A percentile compares a stretch with the other conserved stretches of the same genome.
phyloP scores from a whole-genome alignment of 2,888 invertebrate genomes.

The Xestia xanthographa region DNA sequence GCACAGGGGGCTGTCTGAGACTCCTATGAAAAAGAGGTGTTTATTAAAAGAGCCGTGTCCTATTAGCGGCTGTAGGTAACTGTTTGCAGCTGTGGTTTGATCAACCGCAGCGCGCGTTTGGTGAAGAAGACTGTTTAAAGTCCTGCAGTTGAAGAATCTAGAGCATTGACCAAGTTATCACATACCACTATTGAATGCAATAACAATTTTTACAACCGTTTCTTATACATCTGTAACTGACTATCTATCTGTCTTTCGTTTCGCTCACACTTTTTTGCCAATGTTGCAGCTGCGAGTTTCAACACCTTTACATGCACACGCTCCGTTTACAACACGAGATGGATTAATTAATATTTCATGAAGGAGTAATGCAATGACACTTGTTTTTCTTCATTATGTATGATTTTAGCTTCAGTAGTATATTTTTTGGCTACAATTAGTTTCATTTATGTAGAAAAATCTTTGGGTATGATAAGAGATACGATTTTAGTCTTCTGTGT shows the following conservation, averaged over 20 bases:
- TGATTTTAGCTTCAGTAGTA: neutral
- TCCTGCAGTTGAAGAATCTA: neutral
- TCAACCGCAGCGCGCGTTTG: no score
- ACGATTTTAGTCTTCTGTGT: neutral
- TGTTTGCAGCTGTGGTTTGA: no score
- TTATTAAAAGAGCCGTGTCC: no score
- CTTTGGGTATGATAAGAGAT: neutral
- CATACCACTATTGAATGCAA: neutral
- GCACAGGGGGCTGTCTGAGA: no score
- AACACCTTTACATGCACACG: constrained; percentile 37
- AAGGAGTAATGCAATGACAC: constrained; percentile 13
- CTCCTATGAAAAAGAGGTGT: no score
- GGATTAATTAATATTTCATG: constrained; percentile 33
- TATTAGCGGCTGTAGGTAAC: no score
- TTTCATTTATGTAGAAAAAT: neutral
- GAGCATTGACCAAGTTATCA: neutral
- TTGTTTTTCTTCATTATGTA: neutral
- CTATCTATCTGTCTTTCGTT: neutral
- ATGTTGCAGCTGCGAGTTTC: constrained; percentile 11
- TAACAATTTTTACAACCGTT: neutral
- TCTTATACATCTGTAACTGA: neutral
- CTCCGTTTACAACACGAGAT: constrained; percentile 32
- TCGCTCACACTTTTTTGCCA: constrained; percentile 49
- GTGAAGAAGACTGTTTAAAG: neutral
- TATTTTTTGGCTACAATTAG: neutral